Evolutionary conservation across 2,113 vertebrate species (phyloP).

Genomic region (Jacana jacana): DNA sequence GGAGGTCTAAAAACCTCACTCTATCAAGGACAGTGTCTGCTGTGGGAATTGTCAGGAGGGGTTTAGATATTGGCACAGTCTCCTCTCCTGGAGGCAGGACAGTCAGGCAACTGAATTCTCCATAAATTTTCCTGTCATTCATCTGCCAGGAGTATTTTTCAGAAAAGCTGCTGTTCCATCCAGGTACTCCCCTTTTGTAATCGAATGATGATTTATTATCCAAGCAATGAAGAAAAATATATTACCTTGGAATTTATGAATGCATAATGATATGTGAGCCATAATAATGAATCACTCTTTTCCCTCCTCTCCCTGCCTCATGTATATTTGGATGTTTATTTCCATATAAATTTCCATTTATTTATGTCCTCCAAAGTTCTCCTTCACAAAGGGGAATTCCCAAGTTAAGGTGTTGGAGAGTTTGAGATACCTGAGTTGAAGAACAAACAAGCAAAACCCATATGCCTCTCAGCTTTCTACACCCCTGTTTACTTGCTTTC

Average conservation of each 20-base stretch:
- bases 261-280: conserved; percentile 21
- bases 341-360: not conserved
- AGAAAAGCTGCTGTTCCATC: conserved; percentile 38
- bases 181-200: conserved; percentile 38
- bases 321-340: conserved; percentile 22
- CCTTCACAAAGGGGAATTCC: conserved; percentile 20
- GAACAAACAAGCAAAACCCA: not conserved
- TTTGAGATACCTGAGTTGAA: not conserved
- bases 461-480: not conserved
- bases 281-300: conserved; percentile 35
- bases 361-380: not conserved
- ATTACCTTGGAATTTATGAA: conserved; percentile 53
- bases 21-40: conserved; percentile 27
- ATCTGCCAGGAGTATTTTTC: conserved; percentile 39
- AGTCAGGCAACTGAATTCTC: conserved; percentile 27
- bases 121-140: conserved; percentile 52
- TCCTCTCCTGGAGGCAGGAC: conserved; percentile 33
- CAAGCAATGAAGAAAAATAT: conserved; percentile 54
- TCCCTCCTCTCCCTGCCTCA: not conserved
- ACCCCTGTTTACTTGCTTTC: not conserved
- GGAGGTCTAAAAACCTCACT: conserved; percentile 30
- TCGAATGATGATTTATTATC: conserved; percentile 44
- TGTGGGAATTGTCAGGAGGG: conserved; percentile 18
- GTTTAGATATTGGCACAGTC: conserved; percentile 28
- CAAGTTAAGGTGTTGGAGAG: not conserved